Base-by-base conservation (phyloP, 2,113 vertebrate species). In the Sakesphorus luctuosus region DNA sequence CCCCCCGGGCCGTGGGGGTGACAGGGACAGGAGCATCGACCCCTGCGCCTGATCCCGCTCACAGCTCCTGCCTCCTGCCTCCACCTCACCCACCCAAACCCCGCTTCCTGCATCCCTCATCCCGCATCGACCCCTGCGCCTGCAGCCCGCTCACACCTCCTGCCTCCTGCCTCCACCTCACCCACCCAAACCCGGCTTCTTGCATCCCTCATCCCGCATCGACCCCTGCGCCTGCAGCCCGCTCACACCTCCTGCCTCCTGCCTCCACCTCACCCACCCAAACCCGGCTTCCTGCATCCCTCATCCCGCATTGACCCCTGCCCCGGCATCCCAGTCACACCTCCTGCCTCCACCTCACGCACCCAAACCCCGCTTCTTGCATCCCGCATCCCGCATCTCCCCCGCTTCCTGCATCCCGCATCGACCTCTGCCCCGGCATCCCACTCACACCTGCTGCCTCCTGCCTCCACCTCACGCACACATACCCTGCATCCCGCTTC, bases 1-100 rank as follows among this genome's bases (percentile, higher is more conserved):
- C 18, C 17, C 33, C 7, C 9, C 1, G 18, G 3, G 36, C 7
- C 10, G 7, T 4, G 43, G 43, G 28, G 46, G 4, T 0, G 7
- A 25, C 13, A 7, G 46, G 20, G 9, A 17, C 2, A 0, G 38
- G 35, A 40, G 46, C 35, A 50, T 12, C 71, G 16, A 0, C 12
- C 47, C 12, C 77, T 3, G 19, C 43, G 40, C 10, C 36, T 20
- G 20, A 36, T 25, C 80, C 18, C 18, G 18, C 11, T 6, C 26
- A 9, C 67, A 31, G 6, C 36, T 52, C 19, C 18, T 14, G 11
- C 73, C 25, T 19, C 74, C 52, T 29, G 2, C 46, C 20, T 14
- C 61, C 19, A 13, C 77, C 50, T 23, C 25, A 10, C 16, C 9
- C 26, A 19, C 15, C 43, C 44, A 33, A 23, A 59, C 25, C 14